Evolutionary conservation across 1,140 invertebrate genomes (phyloP).

Genomic region (Apolygus lucorum): DNA sequence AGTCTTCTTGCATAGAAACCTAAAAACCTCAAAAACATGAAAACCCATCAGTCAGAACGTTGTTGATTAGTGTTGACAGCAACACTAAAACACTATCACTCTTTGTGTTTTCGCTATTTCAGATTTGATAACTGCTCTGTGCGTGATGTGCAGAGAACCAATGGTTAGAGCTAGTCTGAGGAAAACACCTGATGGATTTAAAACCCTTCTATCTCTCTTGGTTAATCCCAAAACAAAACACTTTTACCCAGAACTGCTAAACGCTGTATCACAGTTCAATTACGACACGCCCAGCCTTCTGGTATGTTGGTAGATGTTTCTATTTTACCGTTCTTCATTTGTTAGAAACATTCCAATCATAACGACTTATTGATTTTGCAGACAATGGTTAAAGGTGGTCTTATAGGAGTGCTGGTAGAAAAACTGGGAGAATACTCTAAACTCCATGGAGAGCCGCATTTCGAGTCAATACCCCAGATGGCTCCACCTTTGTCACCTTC

Average conservation of each 20-base stretch:
- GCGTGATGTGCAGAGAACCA: slow-evolving; percentile 29
- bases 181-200: slow-evolving; percentile 17
- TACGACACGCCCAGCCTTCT: slow-evolving; percentile 26
- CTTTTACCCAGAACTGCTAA: slow-evolving; percentile 26
- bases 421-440: slow-evolving; percentile 20
- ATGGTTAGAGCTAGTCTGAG: slow-evolving; percentile 24
- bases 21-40: too few relatives aligned
- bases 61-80: too few relatives aligned
- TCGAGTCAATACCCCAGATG: slow-evolving; percentile 4
- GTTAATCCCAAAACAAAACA: slow-evolving; percentile 23
- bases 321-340: too few relatives aligned
- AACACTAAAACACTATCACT: too few relatives aligned
- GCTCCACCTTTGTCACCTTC: slow-evolving; percentile 10
- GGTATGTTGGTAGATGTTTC: slow-evolving; percentile 19
- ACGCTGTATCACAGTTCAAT: slow-evolving; percentile 28
- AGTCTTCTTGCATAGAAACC: too few relatives aligned
- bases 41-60: too few relatives aligned
- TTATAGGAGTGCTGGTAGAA: slow-evolving; percentile 21
- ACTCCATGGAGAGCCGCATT: slow-evolving; percentile 12
- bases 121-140: slow-evolving; percentile 30
- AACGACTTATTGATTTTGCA: too few relatives aligned
- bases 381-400: slow-evolving; percentile 19
- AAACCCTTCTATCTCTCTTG: slow-evolving; percentile 26
- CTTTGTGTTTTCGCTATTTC: slow-evolving; percentile 18
- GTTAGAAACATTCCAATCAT: too few relatives aligned